Conservation (phyloP, 2,888 invertebrate genomes). For the Argyresthia albistria region DNA sequence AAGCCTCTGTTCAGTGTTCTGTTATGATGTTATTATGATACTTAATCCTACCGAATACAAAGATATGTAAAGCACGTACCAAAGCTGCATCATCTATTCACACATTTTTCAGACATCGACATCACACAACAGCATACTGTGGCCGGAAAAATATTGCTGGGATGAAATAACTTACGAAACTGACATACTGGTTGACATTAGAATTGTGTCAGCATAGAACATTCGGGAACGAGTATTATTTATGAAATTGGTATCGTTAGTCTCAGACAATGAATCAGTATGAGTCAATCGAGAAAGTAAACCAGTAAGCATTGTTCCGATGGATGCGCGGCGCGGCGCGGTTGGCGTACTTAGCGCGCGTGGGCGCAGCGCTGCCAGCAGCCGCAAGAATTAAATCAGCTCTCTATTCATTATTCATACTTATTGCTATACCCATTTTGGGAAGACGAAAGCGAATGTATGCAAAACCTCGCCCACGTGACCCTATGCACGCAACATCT, state of each 20-base stretch:
- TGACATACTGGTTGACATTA: conserved; percentile 29
- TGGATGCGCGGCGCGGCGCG: conserved; percentile 66
- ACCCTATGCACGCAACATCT: conserved; percentile 17
- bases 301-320: conserved; percentile 70
- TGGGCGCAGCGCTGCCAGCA: conserved; percentile 48
- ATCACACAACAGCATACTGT: too few species aligned
- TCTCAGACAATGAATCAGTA: conserved; percentile 60
- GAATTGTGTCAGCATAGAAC: conserved; percentile 30
- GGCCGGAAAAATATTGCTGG: too few species aligned
- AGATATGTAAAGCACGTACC: too few species aligned
- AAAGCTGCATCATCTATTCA: too few species aligned
- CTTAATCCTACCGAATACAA: too few species aligned
- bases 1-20: background rate
- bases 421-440: conserved; percentile 65
- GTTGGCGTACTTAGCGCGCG: conserved; percentile 44
- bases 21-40: background rate
- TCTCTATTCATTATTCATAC: conserved; percentile 72
- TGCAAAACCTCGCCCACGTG: conserved; percentile 32
- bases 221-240: conserved; percentile 13
- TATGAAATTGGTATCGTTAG: conserved; percentile 46
- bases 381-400: conserved; percentile 62
- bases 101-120: too few species aligned
- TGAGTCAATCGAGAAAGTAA: conserved; percentile 72
- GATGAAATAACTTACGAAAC: conserved; percentile 22
- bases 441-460: conserved; percentile 65